A percentile compares a stretch with the other conserved stretches of the same genome.
phyloP scores from a whole-genome alignment of 2,113 vertebrate species.

The Platysteira castanea region DNA sequence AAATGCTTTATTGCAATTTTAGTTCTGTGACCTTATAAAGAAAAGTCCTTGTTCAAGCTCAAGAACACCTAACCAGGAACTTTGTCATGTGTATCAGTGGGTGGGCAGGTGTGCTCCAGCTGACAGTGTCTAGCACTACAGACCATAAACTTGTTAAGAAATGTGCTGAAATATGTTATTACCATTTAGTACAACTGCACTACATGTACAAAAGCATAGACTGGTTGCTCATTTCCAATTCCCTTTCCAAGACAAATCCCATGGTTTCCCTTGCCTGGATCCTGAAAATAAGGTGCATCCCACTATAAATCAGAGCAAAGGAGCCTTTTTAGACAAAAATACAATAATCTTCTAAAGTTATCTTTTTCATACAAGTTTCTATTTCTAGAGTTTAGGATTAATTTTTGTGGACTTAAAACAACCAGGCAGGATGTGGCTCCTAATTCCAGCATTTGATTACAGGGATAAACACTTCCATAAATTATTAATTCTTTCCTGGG shows the following conservation, averaged over 20 bases:
- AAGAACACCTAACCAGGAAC: neutral
- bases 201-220: neutral
- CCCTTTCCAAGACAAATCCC: neutral
- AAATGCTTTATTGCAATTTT: neutral
- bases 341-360: neutral
- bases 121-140: neutral
- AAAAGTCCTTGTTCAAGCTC: neutral
- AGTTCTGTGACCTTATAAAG: neutral
- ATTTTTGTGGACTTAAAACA: neutral
- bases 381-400: neutral
- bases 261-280: neutral
- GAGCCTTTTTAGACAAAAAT: neutral
- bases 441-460: constrained; percentile 15
- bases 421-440: neutral
- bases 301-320: neutral
- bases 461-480: constrained; percentile 21
- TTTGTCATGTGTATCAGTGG: neutral
- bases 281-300: neutral
- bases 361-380: neutral
- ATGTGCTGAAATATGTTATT: neutral
- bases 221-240: neutral
- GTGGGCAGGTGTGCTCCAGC: neutral
- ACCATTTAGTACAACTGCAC: neutral
- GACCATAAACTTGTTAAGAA: neutral
- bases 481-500: constrained; percentile 29